phyloP scores from a whole-genome alignment of 2,113 vertebrate species.

The Craseonycteris thonglongyai region DNA sequence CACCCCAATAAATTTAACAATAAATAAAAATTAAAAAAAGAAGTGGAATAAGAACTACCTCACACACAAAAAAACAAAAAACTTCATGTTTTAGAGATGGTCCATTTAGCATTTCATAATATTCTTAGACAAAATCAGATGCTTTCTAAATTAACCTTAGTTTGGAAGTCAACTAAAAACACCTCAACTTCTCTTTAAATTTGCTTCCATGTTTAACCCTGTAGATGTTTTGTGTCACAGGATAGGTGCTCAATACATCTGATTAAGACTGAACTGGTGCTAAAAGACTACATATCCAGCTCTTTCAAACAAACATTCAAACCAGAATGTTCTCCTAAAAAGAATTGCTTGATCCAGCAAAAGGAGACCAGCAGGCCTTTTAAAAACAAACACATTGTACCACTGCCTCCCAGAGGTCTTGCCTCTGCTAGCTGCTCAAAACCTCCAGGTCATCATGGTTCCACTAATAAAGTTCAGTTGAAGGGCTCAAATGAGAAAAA shows the following conservation, averaged over 20 bases:
- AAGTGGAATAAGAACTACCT: too few species aligned
- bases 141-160: background rate
- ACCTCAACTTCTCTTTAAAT: background rate
- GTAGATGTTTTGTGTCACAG: background rate
- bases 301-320: background rate
- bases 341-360: background rate
- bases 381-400: background rate
- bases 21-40: too few species aligned
- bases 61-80: too few species aligned
- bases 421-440: slow-evolving; percentile 18
- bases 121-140: background rate
- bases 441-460: slow-evolving; percentile 63
- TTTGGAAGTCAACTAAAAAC: background rate
- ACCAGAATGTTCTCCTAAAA: background rate
- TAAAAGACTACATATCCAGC: background rate
- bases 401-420: slow-evolving; percentile 55
- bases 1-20: too few species aligned
- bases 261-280: background rate
- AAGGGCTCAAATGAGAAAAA: background rate
- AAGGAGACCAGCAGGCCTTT: background rate
- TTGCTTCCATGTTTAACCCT: background rate
- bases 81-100: background rate
- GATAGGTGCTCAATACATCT: background rate
- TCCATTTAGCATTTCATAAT: background rate
- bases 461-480: background rate